Base-by-base conservation (phyloP, 2,797 vertebrate genomes). In the Sebastes nivosus region DNA sequence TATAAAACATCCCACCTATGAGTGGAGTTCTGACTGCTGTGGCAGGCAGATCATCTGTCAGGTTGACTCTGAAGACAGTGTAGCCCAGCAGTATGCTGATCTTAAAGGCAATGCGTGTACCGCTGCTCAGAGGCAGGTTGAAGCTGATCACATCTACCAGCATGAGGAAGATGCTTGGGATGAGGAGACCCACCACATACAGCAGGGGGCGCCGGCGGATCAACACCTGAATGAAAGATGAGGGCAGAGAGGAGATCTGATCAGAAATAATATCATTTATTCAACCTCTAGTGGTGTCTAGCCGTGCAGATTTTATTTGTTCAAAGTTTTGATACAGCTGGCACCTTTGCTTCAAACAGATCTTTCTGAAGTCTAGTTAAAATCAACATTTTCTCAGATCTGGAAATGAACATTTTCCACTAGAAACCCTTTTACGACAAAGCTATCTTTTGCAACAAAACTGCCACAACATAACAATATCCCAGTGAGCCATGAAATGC, bases 141-240 rank as follows among this genome's bases (percentile, higher is more conserved):
- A 98, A 98, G 84, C 97, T 97, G 68, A 93, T 95, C 75, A 97
- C 94, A 42, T 97, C 97, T 29, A 97, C 96, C 14, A 96, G 79
- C 96, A 98, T 97, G 30, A 97, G 95, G 90, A 97, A 96, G 90
- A 97, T 93, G 82, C 97, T 98, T 74, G 93, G 96, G 54, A 98
- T 93, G 12, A 90, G 90, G 52, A 95, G 92, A 30, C 95, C 95
- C 75, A 97, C 96, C 38, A 97, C 94, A 0, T 97, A 97, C 90
- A 94, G 94, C 88, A 97, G 91, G 14, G 97, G 96, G 68, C 95
- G 95, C 46, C 97, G 93, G 42, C 97, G 96, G 78, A 97, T 97
- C 84, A 97, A 87, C 79, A 98, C 94, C 97, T 97, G 89, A 11
- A 52, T 7, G 4, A 18, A 50, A 59, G 18, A 65, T 1, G 11